Evolutionary conservation across 2,888 invertebrate species (phyloP).

Genomic region (Luperina nickerlii): DNA sequence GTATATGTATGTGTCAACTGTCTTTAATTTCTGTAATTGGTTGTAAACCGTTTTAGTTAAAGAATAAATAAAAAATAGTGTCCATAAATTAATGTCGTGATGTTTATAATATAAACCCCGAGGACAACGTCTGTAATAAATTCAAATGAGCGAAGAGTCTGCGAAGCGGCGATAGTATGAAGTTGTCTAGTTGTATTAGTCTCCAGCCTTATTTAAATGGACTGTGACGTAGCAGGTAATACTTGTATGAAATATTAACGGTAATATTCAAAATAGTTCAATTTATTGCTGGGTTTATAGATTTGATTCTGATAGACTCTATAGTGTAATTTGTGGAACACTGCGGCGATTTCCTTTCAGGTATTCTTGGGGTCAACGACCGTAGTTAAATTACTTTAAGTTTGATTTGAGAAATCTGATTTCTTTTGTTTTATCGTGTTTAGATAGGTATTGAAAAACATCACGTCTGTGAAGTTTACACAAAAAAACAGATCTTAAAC

Average conservation of each 20-base stretch:
- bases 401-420: no score
- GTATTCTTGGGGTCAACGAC: no score
- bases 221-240: background rate
- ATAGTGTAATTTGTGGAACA: background rate
- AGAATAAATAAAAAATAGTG: no score
- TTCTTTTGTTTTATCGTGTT: no score
- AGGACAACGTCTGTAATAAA: slow-evolving; percentile 35
- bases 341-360: background rate
- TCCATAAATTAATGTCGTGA: slow-evolving; percentile 8
- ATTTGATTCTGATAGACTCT: background rate
- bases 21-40: no score
- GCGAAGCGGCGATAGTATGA: slow-evolving; percentile 28
- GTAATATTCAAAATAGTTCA: background rate
- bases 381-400: no score
- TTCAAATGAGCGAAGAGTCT: slow-evolving; percentile 42
- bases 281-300: no score
- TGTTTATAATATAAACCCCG: background rate
- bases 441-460: no score
- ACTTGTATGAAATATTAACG: background rate
- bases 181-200: slow-evolving; percentile 14
- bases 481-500: no score
- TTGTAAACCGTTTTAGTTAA: no score
- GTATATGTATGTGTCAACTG: no score
- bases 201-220: slow-evolving; percentile 21
- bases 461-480: no score